These are phyloP conservation scores for Boleophthalmus pectinirostris DNA, from an alignment of 2,113 vertebrate species.

Conservation along the genomic window DNA sequence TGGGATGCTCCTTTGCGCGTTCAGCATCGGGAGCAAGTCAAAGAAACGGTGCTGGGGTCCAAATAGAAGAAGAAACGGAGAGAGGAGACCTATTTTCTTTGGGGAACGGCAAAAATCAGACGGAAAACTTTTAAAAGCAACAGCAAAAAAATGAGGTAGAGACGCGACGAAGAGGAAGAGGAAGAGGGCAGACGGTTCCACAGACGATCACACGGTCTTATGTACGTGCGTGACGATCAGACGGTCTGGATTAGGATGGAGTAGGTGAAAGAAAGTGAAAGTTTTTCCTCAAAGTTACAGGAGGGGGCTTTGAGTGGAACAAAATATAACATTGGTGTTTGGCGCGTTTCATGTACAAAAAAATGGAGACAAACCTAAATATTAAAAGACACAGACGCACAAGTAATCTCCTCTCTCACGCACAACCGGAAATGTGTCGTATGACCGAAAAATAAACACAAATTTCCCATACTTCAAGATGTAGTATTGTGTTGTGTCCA, in stretches of 20 bases:
- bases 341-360: constrained; percentile 38
- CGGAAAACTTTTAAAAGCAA: constrained; percentile 61
- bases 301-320: constrained; percentile 48
- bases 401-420: too few species aligned
- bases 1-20: constrained; percentile 69
- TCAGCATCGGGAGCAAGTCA: constrained; percentile 56
- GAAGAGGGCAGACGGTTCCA: constrained; percentile 54
- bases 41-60: constrained; percentile 56
- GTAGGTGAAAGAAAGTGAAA: constrained; percentile 43
- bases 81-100: constrained; percentile 67
- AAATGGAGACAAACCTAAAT: constrained; percentile 38
- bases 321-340: constrained; percentile 42
- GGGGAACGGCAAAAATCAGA: constrained; percentile 57
- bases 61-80: constrained; percentile 39
- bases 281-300: constrained; percentile 39
- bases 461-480: too few species aligned
- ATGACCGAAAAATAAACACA: too few species aligned
- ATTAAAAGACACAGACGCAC: not conserved
- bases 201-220: constrained; percentile 53
- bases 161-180: constrained; percentile 33
- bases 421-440: not conserved
- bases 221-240: too few species aligned
- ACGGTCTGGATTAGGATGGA: constrained; percentile 27
- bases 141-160: constrained; percentile 60
- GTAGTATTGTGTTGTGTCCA: too few species aligned